Evolutionary conservation across 2,113 vertebrate genomes (phyloP), one percentile per base, ranked within the genome.

Genomic region (Australoheros scitulus): DNA sequence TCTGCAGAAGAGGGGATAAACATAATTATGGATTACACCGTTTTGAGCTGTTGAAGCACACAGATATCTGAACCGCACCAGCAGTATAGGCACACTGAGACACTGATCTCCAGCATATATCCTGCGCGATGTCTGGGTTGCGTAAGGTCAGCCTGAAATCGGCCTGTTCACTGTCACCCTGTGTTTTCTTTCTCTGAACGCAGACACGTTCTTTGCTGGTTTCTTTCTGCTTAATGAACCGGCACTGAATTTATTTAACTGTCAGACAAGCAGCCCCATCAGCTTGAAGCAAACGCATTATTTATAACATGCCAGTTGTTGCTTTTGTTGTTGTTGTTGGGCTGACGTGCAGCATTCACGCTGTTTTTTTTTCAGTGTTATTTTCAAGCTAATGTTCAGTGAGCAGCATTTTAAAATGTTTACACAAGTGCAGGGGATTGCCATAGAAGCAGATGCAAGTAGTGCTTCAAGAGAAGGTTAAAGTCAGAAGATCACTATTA

Each of bases 1-100:
- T 76, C 84, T 83, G 84, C 63, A 85, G 78, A 88, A 80, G 50
- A 61, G 18, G 47, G 77, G 79, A 86, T 91, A 77, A 87, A 80
- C 72, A 85, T 77, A 70, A 86, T 76, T 58, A 55, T 77, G 80
- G 82, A 85, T 82, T 65, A 87, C 20, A 34, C 13, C 2, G 10
- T 36, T 68, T 22, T 38, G 70, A 86, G 76, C 58, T 41, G 22
- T 34, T 11, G 61, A 47, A 34, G 55, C 75, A 65, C 36, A 82
- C 80, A 1, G 32, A 86, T 78, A 57, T 64, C 55, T 68, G 50
- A 72, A 72, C 15, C 32, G 24, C 61, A 74, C 26, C 55, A 75
- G 26, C 52, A 24, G n/a, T 24, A 4, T 26, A 18, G 43, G 47
- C 2, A 14, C 3, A 17, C 76, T 22, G 56, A 17, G 43, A 32